These are phyloP conservation scores for Scomber japonicus DNA, from an alignment of 2,113 vertebrate genomes.

Conservation along the genomic window DNA sequence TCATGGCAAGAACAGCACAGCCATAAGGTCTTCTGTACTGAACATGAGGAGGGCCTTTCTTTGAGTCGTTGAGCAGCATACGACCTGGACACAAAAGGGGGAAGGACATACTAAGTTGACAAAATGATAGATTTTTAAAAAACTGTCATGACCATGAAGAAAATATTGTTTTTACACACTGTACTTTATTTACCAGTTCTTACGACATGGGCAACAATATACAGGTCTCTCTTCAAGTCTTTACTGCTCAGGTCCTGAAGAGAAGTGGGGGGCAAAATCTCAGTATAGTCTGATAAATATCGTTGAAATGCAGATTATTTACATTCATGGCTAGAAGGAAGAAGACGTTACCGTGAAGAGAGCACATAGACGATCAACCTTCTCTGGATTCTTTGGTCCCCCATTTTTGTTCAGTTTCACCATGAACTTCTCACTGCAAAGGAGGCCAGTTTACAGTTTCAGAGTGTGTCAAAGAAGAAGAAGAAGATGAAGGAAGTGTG, in stretches of 20 bases:
- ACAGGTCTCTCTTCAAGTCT: conserved; percentile 96
- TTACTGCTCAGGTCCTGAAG: conserved; percentile 96
- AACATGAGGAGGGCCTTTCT: conserved; percentile 93
- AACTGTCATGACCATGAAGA: background rate
- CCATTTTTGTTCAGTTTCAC: conserved; percentile 98
- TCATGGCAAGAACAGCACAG: conserved; percentile 93
- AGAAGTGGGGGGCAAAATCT: conserved; percentile 35
- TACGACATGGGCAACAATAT: conserved; percentile 95
- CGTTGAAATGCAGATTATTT: background rate
- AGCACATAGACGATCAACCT: conserved; percentile 94
- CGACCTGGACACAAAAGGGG: conserved; percentile 86
- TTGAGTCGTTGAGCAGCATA: conserved; percentile 95
- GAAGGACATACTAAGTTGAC: background rate
- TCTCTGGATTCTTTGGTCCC: conserved; percentile 96
- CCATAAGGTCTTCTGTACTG: conserved; percentile 95
- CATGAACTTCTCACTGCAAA: conserved; percentile 95
- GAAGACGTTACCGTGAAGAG: conserved; percentile 91
- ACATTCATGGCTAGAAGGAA: background rate
- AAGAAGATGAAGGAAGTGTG: background rate
- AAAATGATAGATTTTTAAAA: background rate
- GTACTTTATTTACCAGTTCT: conserved; percentile 89
- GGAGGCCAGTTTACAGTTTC: conserved; percentile 60
- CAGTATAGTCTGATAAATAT: background rate
- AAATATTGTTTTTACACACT: background rate
- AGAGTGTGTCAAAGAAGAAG: conserved; percentile 6